These are phyloP conservation scores for Drosophila mauritiana DNA, from an alignment of 1,140 invertebrate species.

Conservation along the genomic window DNA sequence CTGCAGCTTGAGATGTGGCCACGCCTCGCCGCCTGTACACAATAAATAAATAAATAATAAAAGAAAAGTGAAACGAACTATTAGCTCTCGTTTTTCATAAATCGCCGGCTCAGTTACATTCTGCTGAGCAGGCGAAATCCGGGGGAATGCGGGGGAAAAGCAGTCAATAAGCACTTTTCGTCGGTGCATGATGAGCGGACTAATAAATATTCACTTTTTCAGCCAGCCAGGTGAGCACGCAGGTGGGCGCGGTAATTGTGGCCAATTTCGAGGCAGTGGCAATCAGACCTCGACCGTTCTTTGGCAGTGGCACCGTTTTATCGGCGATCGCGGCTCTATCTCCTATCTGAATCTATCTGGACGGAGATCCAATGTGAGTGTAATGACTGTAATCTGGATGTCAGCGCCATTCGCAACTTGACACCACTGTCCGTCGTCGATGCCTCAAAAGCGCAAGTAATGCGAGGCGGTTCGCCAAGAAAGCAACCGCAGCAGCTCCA, in stretches of 20 bases:
- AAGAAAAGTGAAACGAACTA: constrained; percentile 82
- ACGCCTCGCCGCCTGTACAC: constrained; percentile 65
- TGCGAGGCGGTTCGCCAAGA: constrained; percentile 62
- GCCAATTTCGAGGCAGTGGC: constrained; percentile 60
- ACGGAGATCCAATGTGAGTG: constrained; percentile 19
- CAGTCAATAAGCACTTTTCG: constrained; percentile 49
- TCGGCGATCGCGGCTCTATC: constrained; percentile 7
- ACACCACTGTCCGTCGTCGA: constrained; percentile 49
- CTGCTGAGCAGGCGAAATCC: constrained; percentile 58
- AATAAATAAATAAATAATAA: constrained; percentile 79
- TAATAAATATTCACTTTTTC: constrained; percentile 73
- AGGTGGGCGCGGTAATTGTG: constrained; percentile 55
- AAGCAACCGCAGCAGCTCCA: constrained; percentile 35
- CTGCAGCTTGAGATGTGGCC: constrained; percentile 38
- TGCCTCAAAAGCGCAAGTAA: constrained; percentile 75
- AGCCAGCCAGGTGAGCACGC: constrained; percentile 47
- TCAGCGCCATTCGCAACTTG: constrained; percentile 50
- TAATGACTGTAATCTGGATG: constrained; percentile 67
- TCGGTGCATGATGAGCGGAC: constrained; percentile 54
- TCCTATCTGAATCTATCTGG: constrained; percentile 5
- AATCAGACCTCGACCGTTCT: constrained; percentile 77
- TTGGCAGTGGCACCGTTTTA: constrained; percentile 63
- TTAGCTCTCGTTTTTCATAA: constrained; percentile 82
- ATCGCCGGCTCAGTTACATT: constrained; percentile 73
- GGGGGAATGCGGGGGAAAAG: not conserved